A percentile compares a stretch with the other conserved stretches of the same genome.
Evolutionary conservation across 2,888 invertebrate genomes (phyloP).

Genomic region (Amaurobius ferox): DNA sequence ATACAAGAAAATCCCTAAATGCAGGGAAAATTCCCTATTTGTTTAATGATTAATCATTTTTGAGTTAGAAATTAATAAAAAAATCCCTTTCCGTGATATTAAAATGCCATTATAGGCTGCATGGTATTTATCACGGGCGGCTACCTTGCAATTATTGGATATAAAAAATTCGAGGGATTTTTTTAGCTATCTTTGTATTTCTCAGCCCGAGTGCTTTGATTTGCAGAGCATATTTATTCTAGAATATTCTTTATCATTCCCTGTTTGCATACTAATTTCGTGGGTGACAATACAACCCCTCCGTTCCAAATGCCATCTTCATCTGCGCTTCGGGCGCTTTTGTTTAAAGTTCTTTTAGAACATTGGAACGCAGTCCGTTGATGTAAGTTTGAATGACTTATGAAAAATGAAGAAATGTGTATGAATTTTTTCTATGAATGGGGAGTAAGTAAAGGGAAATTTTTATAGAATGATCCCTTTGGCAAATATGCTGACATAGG

Average conservation of each 20-base stretch:
- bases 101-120: slow-evolving; percentile 59
- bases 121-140: slow-evolving; percentile 48
- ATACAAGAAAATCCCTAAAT: no score
- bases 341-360: slow-evolving; percentile 48
- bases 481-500: no score
- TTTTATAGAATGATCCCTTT: no score
- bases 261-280: slow-evolving; percentile 50
- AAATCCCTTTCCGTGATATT: slow-evolving; percentile 25
- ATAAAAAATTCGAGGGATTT: slow-evolving; percentile 5
- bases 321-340: slow-evolving; percentile 20
- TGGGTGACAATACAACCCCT: slow-evolving; percentile 40
- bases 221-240: slow-evolving; percentile 21
- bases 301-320: slow-evolving; percentile 20
- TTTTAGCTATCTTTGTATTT: background rate
- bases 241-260: slow-evolving; percentile 3
- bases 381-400: no score
- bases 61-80: slow-evolving; percentile 33
- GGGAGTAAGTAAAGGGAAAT: no score
- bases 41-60: slow-evolving; percentile 58
- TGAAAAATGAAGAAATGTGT: no score
- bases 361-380: no score
- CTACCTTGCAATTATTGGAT: slow-evolving; percentile 20
- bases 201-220: slow-evolving; percentile 26
- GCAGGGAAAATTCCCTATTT: no score
- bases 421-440: no score